Conservation (phyloP, 2,113 vertebrate species). For the Aepyceros melampus region DNA sequence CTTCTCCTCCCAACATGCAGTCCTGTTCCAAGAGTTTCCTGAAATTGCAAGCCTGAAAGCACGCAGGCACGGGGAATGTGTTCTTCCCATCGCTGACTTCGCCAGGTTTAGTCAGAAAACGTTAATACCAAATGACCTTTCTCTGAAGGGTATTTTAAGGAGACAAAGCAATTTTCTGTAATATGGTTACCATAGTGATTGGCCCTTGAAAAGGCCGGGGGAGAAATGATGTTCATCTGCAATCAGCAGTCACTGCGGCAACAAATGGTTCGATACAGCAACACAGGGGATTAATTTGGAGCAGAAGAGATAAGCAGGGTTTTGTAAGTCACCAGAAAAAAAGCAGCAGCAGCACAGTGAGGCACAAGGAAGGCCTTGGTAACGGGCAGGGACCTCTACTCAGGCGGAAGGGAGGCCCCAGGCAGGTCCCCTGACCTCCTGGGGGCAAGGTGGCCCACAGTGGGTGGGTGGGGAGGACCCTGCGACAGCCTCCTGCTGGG, state of each 20-base stretch:
- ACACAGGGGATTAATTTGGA: constrained; percentile 61
- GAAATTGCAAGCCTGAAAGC: constrained; percentile 44
- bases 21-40: constrained; percentile 62
- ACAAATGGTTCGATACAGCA: constrained; percentile 71
- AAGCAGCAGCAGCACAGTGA: not conserved
- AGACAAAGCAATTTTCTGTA: constrained; percentile 78
- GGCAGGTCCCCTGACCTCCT: not conserved
- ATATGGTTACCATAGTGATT: constrained; percentile 82
- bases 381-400: not conserved
- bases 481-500: too few species aligned
- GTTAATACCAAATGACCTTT: constrained; percentile 74
- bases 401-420: not conserved
- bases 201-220: constrained; percentile 68
- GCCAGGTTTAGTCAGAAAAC: constrained; percentile 55
- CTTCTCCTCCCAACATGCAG: constrained; percentile 45
- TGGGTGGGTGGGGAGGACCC: rapidly evolving
- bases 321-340: constrained; percentile 62
- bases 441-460: not conserved
- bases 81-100: not conserved
- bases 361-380: constrained; percentile 3
- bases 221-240: constrained; percentile 59
- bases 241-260: constrained; percentile 66
- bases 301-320: constrained; percentile 42
- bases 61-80: rapidly evolving
- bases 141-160: constrained; percentile 78